A percentile compares a stretch with the other conserved stretches of the same genome.
These are phyloP conservation scores for Mimas tiliae DNA, from an alignment of 2,888 invertebrate genomes.

Conservation along the genomic window DNA sequence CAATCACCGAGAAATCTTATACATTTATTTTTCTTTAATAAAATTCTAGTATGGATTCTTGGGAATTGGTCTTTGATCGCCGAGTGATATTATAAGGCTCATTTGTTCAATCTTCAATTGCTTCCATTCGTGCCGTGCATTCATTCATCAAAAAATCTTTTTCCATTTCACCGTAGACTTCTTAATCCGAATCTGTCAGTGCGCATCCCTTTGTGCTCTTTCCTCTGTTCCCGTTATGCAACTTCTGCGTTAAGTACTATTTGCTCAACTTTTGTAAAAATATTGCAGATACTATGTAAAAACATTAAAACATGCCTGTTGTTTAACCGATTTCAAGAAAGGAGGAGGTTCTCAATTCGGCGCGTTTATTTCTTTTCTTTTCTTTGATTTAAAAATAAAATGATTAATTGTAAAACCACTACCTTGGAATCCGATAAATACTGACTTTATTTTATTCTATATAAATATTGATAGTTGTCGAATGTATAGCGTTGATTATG, in stretches of 20 bases:
- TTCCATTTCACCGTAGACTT: slow-evolving; percentile 4
- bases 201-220: slow-evolving; percentile 2
- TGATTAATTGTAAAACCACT: no score
- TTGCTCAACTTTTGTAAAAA: background rate
- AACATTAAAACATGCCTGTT: background rate
- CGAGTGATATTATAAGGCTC: background rate
- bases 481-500: no score
- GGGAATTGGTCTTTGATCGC: background rate
- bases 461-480: no score
- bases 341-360: no score
- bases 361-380: no score
- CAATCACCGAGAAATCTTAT: no score
- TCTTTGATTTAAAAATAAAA: no score
- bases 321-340: no score
- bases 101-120: no score
- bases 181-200: slow-evolving; percentile 20
- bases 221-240: background rate
- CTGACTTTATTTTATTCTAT: no score
- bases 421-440: no score
- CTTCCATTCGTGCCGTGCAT: background rate
- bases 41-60: background rate
- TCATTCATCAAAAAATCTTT: slow-evolving; percentile 5
- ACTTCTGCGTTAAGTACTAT: background rate
- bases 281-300: background rate
- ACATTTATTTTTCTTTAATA: no score